A percentile compares a stretch with the other conserved stretches of the same genome.
Conservation (phyloP, 1,140 invertebrate species). For the Drosophila tsacasi region DNA sequence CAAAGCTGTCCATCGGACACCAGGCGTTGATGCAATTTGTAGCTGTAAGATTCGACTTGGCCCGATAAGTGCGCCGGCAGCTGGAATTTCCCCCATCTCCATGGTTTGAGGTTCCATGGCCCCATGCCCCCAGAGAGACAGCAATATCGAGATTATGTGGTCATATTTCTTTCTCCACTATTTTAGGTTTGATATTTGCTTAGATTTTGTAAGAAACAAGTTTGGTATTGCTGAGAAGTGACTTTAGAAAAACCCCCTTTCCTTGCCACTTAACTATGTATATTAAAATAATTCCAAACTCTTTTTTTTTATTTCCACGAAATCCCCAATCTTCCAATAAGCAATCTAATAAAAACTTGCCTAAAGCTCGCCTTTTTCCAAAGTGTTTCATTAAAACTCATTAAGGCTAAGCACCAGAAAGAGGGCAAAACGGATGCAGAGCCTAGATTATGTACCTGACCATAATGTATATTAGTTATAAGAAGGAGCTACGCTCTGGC, state of each 20-base stretch:
- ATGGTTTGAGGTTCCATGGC: background rate
- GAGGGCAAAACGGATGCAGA: slow-evolving; percentile 4
- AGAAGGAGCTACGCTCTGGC: slow-evolving; percentile 6
- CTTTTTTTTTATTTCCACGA: background rate
- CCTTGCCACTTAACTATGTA: background rate
- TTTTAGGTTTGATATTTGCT: background rate
- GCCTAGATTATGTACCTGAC: slow-evolving; percentile 25
- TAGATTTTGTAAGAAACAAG: background rate
- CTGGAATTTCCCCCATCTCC: slow-evolving; percentile 21
- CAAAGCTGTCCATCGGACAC: slow-evolving; percentile 33
- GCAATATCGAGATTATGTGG: slow-evolving; percentile 19
- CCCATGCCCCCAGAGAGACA: slow-evolving; percentile 11
- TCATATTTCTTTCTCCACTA: slow-evolving; percentile 1
- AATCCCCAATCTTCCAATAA: background rate
- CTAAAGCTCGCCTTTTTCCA: background rate
- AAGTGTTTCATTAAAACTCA: background rate
- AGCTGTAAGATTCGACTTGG: slow-evolving; percentile 49
- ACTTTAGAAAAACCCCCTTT: too few relatives aligned
- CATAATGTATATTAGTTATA: slow-evolving; percentile 44
- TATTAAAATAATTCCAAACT: background rate
- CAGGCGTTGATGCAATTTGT: slow-evolving; percentile 70
- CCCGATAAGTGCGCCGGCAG: slow-evolving; percentile 40
- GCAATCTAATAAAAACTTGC: background rate
- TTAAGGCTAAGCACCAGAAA: slow-evolving; percentile 3
- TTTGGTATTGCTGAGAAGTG: background rate